Base-by-base conservation (phyloP, 2,113 vertebrate genomes). In the Amphiprion ocellaris region DNA sequence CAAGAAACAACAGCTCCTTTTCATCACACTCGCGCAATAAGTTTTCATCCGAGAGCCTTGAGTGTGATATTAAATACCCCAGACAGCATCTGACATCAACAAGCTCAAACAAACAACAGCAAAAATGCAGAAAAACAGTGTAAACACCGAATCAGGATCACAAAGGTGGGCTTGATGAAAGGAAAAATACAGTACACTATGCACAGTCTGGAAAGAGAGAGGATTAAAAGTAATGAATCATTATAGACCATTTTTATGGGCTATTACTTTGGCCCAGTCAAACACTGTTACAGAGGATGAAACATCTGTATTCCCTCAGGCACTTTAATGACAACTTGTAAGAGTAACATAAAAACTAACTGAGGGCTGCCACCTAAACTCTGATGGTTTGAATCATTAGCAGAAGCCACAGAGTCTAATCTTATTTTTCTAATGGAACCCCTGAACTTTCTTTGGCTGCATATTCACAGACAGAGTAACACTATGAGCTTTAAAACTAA, bases 31-130 rank as follows among this genome's bases (percentile, higher is more conserved):
- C 0, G 2, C 72, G 26, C 76, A 89, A 87, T 77, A 81, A 80
- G 47, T 87, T 85, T 84, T 87, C 33, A 81, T 90, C 67, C 53
- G 16, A 70, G 26, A 75, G 64, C 56, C 80, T 68, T 85, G 69
- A 80, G 86, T 85, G 71, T 92, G 86, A 92, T 90, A 92, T 92
- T 77, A 86, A 83, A 92, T 69, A 66, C 71, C 54, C 67, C 49
- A 60, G 62, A 80, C 66, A 73, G 41, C 79, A 86, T 59, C 73
- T 89, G 77, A 86, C 16, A 58, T 39, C 46, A 41, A 68, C 23
- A 60, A 37, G 23, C 73, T 37, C 28, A 28, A 63, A 66, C 11
- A 74, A 75, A 73, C 26, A 67, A 64, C 64, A 79, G 28, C 33
- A 77, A 63, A 74, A 84, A 0, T 70, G 63, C 26, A 23, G 5